phyloP scores from a whole-genome alignment of 2,888 invertebrate species.

The Spodoptera picta region DNA sequence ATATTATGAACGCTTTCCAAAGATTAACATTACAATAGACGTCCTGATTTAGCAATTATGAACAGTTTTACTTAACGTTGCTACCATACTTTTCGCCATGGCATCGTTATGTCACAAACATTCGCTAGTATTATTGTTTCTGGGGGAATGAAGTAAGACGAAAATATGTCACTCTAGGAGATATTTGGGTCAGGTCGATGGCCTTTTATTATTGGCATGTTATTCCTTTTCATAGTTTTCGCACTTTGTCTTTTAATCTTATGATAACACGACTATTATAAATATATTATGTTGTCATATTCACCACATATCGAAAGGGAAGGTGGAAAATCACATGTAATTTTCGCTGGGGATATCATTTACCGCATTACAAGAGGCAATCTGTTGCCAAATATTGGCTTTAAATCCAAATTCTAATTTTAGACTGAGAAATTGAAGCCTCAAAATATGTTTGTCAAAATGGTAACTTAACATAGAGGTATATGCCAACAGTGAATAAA shows the following conservation, averaged over 20 bases:
- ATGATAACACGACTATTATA: no score
- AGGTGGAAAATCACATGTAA: no score
- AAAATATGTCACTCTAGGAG: conserved; percentile 1
- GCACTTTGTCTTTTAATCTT: not conserved
- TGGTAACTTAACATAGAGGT: no score
- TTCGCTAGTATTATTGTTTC: conserved; percentile 26
- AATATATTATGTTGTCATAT: no score
- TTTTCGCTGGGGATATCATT: no score
- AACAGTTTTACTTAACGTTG: conserved; percentile 29
- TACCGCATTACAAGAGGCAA: no score
- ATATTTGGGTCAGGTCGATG: conserved; percentile 16
- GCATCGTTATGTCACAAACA: conserved; percentile 44
- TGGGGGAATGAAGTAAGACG: not conserved
- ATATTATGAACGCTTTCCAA: conserved; percentile 40
- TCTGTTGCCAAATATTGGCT: no score
- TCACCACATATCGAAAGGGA: no score
- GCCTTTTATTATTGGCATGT: conserved; percentile 11
- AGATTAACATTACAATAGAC: conserved; percentile 62
- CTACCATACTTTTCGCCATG: conserved; percentile 6
- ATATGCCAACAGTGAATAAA: no score
- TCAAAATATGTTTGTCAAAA: no score
- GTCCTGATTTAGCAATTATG: conserved; percentile 58
- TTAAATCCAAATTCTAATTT: no score
- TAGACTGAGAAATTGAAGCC: no score
- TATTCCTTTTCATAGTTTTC: conserved; percentile 8